These are phyloP conservation scores for Tipula helvola DNA, from an alignment of 2,888 invertebrate genomes.

Conservation along the genomic window DNA sequence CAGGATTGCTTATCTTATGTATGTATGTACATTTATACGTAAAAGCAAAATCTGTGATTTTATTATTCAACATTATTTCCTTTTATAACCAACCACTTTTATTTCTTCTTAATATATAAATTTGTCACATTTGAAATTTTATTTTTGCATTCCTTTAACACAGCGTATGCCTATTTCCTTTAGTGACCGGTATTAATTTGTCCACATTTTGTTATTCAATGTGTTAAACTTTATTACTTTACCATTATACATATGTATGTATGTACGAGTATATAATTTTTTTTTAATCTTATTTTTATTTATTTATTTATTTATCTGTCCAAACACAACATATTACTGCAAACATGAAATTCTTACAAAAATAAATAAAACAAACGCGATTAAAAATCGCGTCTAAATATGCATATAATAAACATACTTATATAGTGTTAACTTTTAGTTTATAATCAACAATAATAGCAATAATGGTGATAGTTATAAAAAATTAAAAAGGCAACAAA, in stretches of 20 bases:
- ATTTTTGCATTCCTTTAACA: background rate
- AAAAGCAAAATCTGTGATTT: too few species aligned
- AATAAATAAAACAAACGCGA: background rate
- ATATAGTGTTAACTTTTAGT: background rate
- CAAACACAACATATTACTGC: background rate
- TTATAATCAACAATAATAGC: background rate
- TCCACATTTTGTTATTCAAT: background rate
- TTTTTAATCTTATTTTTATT: background rate
- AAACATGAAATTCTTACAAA: background rate
- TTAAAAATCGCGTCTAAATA: background rate
- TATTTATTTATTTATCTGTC: background rate
- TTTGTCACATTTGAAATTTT: background rate
- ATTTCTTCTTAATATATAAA: background rate
- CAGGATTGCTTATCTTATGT: background rate
- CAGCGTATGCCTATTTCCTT: background rate
- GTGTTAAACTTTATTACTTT: background rate
- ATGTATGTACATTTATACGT: too few species aligned
- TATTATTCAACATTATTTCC: background rate
- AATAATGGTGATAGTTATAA: background rate
- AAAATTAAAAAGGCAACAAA: background rate
- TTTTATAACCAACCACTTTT: background rate
- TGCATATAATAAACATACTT: background rate
- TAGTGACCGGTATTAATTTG: background rate
- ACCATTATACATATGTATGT: background rate
- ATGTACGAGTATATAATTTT: background rate